Evolutionary conservation across 2,888 invertebrate genomes (phyloP), one percentile per base, ranked within the genome.

Genomic region (Theristus sp.): DNA sequence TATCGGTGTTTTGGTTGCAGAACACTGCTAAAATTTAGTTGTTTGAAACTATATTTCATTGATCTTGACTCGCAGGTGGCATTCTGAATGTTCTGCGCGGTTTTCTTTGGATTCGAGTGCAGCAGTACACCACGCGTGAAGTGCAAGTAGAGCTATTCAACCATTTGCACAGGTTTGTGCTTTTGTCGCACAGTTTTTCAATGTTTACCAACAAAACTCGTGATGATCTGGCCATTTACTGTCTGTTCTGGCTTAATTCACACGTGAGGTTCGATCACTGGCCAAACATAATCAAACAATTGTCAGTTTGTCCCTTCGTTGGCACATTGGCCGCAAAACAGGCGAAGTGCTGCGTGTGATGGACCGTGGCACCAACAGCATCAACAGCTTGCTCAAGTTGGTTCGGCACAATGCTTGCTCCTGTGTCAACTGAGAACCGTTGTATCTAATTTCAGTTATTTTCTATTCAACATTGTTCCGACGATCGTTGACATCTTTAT

Each of bases 301-400:
- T 52, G 3, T 54, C 26, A 57, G 57, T 20, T 24, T 98, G 60
- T 91, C 93, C 2, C 80, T 98, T 58, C 82, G 87, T 29, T 98
- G 96, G 96, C 96, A 98, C 76, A 78, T 96, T 46, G 82, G 84
- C 1, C 80, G 94, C 20, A 96, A 96, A 79, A 96, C 96, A 0
- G 96, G 96, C 1, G 94, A 98, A 79, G 93, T 98, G 0, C 79
- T 96, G 1, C 80, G 93, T 38, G 84, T 96, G 0, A 93, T 98
- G 87, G 96, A 98, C 77, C 81, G 96, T 63, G 96, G 96, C 66
- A 94, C 94, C 0, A 89, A 88, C 69, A 91, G 91, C 60, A 89
- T 96, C 67, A 91, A 91, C 77, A 89, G 86, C 75, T 80, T 98
- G 17, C 81, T 96, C 1, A 90, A 86, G 66, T 68, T 26, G 54